Base-by-base conservation (phyloP, 2,888 invertebrate species). In the Mylabris sibirica region DNA sequence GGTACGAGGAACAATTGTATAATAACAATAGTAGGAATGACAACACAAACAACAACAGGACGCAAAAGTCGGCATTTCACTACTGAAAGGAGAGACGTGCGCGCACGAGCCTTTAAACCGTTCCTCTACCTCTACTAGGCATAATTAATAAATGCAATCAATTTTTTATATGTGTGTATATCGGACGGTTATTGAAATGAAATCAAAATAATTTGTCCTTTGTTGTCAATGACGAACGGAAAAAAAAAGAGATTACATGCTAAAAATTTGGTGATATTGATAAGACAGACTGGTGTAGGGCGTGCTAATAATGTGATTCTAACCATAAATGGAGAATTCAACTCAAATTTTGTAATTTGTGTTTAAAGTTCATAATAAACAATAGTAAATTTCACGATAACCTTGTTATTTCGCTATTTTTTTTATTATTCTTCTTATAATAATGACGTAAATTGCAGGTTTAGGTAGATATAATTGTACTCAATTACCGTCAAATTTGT, bases 41-140 rank as follows among this genome's bases (percentile, higher is more conserved):
- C 8, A 17, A 49, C 44, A 20, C 1, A 17, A 49, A 20, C 8
- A 17, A 49, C 44, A 20, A 20, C 49, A 49, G 49, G 49, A 49
- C 49, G 20, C 17, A 49, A 49, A 20, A 20, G 20, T 49, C 20
- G 49, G 17, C 49, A 49, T 49, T 49, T 49, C 49, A 49, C 49
- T 5, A 49, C 49, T 49, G 49, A 20, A 49, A 20, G 49, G 49
- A 17, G 4, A 9, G 17, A 49, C 20, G 49, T 49, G 49, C 17
- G 49, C 49, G 49, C 49, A 49, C 49, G 49, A 49, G 49, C 49
- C 20, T 49, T 49, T 20, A 49, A 49, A n/a, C n/a, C 20, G 17
- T 49, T 11, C 9, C 49, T 49, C 49, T 20, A 49, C 20, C 49
- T 41, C 41, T 38, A 14, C 38, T 12, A 11, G 38, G 41, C 9